Conservation (phyloP, 2,113 vertebrate species). For the Collichthys lucidus region DNA sequence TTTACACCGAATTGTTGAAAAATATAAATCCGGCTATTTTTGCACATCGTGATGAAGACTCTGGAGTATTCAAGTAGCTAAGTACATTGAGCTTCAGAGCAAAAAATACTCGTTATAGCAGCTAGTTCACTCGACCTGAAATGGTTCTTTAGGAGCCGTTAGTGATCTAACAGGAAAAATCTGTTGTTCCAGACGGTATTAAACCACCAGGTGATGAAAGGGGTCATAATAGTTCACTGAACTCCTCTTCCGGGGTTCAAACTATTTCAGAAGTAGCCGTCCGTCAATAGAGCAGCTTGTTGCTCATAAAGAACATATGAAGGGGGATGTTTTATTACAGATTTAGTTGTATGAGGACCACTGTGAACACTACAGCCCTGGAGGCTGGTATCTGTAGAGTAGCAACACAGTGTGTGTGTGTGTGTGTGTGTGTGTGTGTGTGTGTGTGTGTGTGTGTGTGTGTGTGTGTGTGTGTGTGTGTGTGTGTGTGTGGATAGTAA, state of each 20-base stretch:
- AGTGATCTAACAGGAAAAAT: conserved; percentile 12
- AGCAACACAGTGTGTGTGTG: background rate
- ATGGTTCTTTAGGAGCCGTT: conserved; percentile 19
- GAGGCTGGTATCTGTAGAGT: background rate
- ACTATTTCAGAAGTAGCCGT: conserved; percentile 49
- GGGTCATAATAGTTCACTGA: conserved; percentile 42
- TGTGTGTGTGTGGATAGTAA: conserved; percentile 38
- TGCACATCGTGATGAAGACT: conserved; percentile 16
- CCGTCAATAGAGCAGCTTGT: conserved; percentile 57
- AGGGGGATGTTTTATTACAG: conserved; percentile 21
- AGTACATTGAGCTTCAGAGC: background rate
- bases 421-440: conserved; percentile 9
- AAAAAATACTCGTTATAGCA: background rate
- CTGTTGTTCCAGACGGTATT: conserved; percentile 32
- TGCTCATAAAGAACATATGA: conserved; percentile 44
- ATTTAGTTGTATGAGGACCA: conserved; percentile 25
- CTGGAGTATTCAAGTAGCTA: background rate
- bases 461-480: conserved; percentile 1
- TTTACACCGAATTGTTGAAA: conserved; percentile 32
- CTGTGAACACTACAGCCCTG: background rate
- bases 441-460: conserved; percentile 11
- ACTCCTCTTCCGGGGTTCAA: conserved; percentile 49
- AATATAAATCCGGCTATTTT: conserved; percentile 26
- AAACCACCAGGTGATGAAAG: conserved; percentile 45
- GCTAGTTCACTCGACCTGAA: background rate